Percentiles rank a stretch among this genome's conserved stretches.
These are phyloP conservation scores for Enteromius radiatus DNA, from an alignment of 2,797 vertebrate species.

Conservation along the genomic window DNA sequence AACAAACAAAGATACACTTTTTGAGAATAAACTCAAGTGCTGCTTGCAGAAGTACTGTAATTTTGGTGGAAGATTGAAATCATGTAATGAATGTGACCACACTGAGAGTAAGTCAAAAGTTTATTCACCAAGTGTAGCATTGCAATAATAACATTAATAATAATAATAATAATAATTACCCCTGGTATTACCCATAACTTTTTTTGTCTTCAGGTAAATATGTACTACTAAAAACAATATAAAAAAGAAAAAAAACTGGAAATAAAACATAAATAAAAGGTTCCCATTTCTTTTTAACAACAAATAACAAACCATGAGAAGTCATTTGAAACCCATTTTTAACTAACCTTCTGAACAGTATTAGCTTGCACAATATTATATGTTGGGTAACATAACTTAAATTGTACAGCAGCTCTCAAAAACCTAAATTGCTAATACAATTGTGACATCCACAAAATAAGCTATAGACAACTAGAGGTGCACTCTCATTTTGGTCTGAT, in stretches of 20 bases:
- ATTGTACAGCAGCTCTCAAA: slow-evolving; percentile 55
- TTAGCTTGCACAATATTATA: slow-evolving; percentile 45
- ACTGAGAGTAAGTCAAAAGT: slow-evolving; percentile 30
- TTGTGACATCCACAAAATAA: slow-evolving; percentile 46
- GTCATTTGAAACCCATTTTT: slow-evolving; percentile 19
- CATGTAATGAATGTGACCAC: background rate
- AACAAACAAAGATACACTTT: slow-evolving; percentile 11
- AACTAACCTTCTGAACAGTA: slow-evolving; percentile 33
- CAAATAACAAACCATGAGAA: slow-evolving; percentile 42
- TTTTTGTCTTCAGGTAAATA: slow-evolving; percentile 51
- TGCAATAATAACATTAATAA: slow-evolving; percentile 21
- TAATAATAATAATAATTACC: slow-evolving; percentile 7
- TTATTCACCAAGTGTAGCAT: slow-evolving; percentile 37
- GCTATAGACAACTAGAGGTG: slow-evolving; percentile 18
- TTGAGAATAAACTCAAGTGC: slow-evolving; percentile 63
- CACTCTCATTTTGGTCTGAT: slow-evolving; percentile 63
- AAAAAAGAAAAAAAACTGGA: slow-evolving; percentile 65
- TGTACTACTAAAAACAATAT: slow-evolving; percentile 63
- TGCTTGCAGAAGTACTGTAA: slow-evolving; percentile 39
- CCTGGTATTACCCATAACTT: slow-evolving; percentile 52
- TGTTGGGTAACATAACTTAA: slow-evolving; percentile 55
- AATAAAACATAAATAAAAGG: slow-evolving; percentile 66
- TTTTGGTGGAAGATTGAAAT: slow-evolving; percentile 14
- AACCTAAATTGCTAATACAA: slow-evolving; percentile 30
- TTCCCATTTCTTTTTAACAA: slow-evolving; percentile 49